Conservation (phyloP, 1,140 invertebrate species). For the Teleogryllus occipitalis region DNA sequence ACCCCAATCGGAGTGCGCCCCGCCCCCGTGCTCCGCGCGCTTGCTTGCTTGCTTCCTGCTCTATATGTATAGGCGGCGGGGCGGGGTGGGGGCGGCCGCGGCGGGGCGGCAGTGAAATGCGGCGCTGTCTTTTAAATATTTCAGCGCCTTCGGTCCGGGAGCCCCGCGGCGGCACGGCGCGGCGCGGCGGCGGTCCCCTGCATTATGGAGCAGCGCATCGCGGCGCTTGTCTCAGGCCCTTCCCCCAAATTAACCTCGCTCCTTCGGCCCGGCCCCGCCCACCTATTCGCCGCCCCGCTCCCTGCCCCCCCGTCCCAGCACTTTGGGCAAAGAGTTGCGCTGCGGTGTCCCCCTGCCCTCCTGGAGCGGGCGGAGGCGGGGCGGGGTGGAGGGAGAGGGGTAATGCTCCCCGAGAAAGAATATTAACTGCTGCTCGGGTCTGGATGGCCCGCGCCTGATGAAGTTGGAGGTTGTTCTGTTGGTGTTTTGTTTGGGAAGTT, state of each 20-base stretch:
- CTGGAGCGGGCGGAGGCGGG: too few species aligned
- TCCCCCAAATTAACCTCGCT: neutral
- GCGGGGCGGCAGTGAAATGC: neutral
- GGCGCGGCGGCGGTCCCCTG: neutral
- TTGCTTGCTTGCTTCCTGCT: neutral
- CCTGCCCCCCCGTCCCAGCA: too few species aligned
- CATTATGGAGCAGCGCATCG: slow-evolving; percentile 3
- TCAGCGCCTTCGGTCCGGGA: neutral
- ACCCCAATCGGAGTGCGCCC: too few species aligned
- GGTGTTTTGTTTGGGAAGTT: too few species aligned
- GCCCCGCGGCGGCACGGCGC: too few species aligned
- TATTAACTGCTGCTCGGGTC: neutral
- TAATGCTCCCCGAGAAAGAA: neutral
- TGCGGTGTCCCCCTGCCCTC: too few species aligned
- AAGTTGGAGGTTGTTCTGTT: too few species aligned
- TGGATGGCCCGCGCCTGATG: neutral
- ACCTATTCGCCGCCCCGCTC: too few species aligned
- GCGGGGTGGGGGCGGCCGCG: too few species aligned
- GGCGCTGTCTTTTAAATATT: neutral
- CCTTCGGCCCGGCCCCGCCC: too few species aligned
- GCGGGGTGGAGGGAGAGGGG: neutral
- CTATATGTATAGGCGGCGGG: neutral
- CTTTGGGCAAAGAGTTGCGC: too few species aligned
- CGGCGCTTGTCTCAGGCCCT: neutral
- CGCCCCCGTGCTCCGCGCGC: neutral